Base-by-base conservation (phyloP, 1,140 invertebrate genomes). In the Diorhabda carinulata region DNA sequence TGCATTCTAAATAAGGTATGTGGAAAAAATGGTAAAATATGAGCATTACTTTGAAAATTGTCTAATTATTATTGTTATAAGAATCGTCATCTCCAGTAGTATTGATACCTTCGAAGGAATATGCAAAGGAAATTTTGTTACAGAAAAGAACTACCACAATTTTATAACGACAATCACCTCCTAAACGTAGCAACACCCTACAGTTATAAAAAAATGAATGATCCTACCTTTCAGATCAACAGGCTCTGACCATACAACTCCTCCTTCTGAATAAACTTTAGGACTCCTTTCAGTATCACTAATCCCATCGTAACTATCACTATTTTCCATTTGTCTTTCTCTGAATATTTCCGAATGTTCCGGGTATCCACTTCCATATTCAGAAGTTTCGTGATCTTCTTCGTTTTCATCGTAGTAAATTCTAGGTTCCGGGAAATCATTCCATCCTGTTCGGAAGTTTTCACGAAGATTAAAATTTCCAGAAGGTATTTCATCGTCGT, bases 251-350 rank as follows among this genome's bases (percentile, higher is more conserved):
- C 85, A 82, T 0, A 90, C 82, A 2, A 88, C 72, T 9, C 89
- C 89, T 9, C 88, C 89, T 79, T 91, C 89, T 0, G 86, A 87
- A 73, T 86, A 90, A 2, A 87, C 79, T 6, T 82, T 81, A 57
- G 73, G 71, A 73, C 62, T 78, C 68, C 70, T 81, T 69, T 75
- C 71, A 56, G 44, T 64, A 10, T 63, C 45, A 43, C n/a, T 58
- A 47, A 6, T 61, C 64, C 3, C 9, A 43, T 25, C 67, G 47
- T 43, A 69, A 67, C 10, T 40, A 25, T 43, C 1, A n/a, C 42
- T 43, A 57, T 47, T 43, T 65, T 71, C 67, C 7, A 68, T 5
- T 3, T 68, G 65, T 41, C 73, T 59, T 64, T 70, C 73, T 57
- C 67, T 64, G 61, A 74, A 74, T 9, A 68, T 69, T 41, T 68